These are phyloP conservation scores for Mamestra configurata DNA, from an alignment of 1,140 invertebrate species.

Conservation along the genomic window DNA sequence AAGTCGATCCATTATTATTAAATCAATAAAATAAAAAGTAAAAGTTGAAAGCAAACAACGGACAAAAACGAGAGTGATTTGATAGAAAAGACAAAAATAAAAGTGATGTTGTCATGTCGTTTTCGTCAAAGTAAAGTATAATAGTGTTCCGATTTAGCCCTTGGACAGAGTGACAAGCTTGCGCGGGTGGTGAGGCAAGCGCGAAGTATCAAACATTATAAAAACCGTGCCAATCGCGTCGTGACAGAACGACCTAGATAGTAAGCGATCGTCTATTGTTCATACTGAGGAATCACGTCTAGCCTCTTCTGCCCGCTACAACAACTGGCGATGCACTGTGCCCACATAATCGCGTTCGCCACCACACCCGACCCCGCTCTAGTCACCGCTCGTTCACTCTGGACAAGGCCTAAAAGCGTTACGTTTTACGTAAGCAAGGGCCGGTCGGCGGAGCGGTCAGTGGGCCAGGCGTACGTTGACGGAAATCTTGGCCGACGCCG, in stretches of 20 bases:
- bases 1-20: not conserved
- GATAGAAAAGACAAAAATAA: not conserved
- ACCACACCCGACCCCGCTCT: too few species aligned
- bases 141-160: conserved; percentile 52
- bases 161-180: too few species aligned
- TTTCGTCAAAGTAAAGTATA: conserved; percentile 45
- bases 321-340: too few species aligned
- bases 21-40: conserved; percentile 12
- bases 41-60: conserved; percentile 15
- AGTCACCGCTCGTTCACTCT: too few species aligned
- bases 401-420: conserved; percentile 21
- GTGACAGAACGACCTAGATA: too few species aligned
- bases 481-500: conserved; percentile 59
- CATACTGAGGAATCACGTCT: too few species aligned
- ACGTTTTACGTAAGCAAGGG: conserved; percentile 66
- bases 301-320: too few species aligned
- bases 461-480: conserved; percentile 63
- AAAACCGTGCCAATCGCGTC: too few species aligned
- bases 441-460: conserved; percentile 60
- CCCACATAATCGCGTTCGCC: too few species aligned
- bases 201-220: too few species aligned
- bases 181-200: too few species aligned
- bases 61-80: conserved; percentile 24
- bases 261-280: too few species aligned
- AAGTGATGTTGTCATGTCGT: conserved; percentile 33